Evolutionary conservation across 1,140 invertebrate genomes (phyloP).

Genomic region (Ips typographus): DNA sequence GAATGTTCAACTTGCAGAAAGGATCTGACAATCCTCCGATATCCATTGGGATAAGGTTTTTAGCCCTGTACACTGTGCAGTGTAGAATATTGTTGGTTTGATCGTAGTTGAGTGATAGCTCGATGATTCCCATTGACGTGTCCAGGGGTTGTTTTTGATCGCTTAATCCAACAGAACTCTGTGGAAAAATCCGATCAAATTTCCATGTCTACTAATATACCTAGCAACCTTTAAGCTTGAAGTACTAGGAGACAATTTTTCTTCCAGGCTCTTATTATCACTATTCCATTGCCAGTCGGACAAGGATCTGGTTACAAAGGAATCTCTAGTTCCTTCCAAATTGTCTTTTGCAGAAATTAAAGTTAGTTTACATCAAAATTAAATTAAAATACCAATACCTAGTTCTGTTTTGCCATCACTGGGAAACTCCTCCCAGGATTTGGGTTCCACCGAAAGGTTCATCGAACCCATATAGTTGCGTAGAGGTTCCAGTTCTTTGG

Average conservation of each 20-base stretch:
- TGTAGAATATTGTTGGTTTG: constrained; percentile 72
- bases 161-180: constrained; percentile 35
- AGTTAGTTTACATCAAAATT: not conserved
- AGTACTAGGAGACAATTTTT: constrained; percentile 46
- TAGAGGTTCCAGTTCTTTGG: constrained; percentile 44
- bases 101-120: constrained; percentile 79
- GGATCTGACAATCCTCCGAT: constrained; percentile 88
- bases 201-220: not conserved
- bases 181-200: constrained; percentile 16
- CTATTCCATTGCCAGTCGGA: constrained; percentile 47
- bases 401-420: constrained; percentile 30
- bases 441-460: constrained; percentile 34
- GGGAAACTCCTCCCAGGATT: constrained; percentile 38
- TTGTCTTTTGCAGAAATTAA: constrained; percentile 25
- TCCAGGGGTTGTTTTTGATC: constrained; percentile 46
- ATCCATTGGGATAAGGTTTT: constrained; percentile 82
- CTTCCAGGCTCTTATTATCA: constrained; percentile 44
- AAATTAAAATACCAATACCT: constrained; percentile 9
- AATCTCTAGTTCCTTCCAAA: constrained; percentile 42
- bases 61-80: constrained; percentile 73
- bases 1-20: constrained; percentile 85
- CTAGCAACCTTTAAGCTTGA: constrained; percentile 39
- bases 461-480: constrained; percentile 39
- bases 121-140: constrained; percentile 64
- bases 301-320: constrained; percentile 43